phyloP scores from a whole-genome alignment of 2,888 invertebrate species.

The Caenorhabditis afra region DNA sequence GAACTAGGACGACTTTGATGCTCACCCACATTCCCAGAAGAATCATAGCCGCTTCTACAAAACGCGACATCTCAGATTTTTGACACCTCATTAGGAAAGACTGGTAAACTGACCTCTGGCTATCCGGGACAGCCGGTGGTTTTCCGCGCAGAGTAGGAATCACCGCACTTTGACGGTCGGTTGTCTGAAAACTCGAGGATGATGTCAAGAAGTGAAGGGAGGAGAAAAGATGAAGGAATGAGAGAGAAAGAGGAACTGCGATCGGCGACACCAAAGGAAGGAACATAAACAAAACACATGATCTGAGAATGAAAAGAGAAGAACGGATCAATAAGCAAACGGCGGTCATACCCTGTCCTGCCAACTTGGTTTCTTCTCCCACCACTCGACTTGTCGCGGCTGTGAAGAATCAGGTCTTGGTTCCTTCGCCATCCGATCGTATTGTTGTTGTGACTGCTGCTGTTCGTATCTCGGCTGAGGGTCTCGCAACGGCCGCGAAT shows the following conservation, averaged over 20 bases:
- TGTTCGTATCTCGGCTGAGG: slow-evolving; percentile 39
- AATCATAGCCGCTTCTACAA: slow-evolving; percentile 56
- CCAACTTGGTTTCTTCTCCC: slow-evolving; percentile 72
- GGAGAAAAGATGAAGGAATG: neutral
- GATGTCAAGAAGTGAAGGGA: too few species aligned
- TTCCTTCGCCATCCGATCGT: slow-evolving; percentile 17
- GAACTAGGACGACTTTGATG: slow-evolving; percentile 59
- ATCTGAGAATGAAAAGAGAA: neutral
- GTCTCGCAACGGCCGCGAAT: slow-evolving; percentile 18
- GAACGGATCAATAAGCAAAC: slow-evolving; percentile 13
- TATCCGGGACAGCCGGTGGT: slow-evolving; percentile 59
- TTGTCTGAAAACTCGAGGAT: slow-evolving; percentile 11
- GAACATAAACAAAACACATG: too few species aligned
- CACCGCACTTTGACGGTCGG: slow-evolving; percentile 64
- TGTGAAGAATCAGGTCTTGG: slow-evolving; percentile 56
- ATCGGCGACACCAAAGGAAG: too few species aligned
- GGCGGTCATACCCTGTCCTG: slow-evolving; percentile 58
- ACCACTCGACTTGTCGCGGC: slow-evolving; percentile 68
- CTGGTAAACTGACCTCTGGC: slow-evolving; percentile 46
- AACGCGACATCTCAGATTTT: slow-evolving; percentile 3
- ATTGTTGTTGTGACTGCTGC: slow-evolving; percentile 6
- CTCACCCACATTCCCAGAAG: slow-evolving; percentile 58
- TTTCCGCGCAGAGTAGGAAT: slow-evolving; percentile 67
- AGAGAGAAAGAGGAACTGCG: neutral
- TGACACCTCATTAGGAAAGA: slow-evolving; percentile 20